Evolutionary conservation across 1,140 invertebrate species (phyloP), one percentile per base, ranked within the genome.

Genomic region (Frieseomelitta varia): DNA sequence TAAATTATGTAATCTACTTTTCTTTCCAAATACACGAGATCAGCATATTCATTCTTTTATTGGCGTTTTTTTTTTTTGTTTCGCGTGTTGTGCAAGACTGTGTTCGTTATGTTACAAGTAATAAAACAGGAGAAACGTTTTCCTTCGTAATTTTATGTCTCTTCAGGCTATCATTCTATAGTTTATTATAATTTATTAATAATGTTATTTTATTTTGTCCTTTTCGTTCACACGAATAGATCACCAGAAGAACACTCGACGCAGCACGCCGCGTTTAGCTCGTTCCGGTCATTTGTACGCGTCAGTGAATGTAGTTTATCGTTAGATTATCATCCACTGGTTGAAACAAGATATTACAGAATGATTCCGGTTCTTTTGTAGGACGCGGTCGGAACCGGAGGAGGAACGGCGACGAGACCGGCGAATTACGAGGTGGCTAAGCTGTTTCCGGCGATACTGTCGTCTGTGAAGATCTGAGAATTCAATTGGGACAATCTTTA

Each of bases 371-470:
- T 87, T 81, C 51, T 89, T 90, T 93, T 91, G 78, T 89, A 93
- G 93, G 93, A 53, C 92, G 93, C 71, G 92, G 92, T 69, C 92
- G 93, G 75, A 91, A 90, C 87, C 87, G 92, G 68, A 90, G 92
- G 82, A 92, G 92, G 86, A 92, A 88, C 83, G 91, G 88, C 71
- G 89, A 92, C 84, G 92, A 93, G 78, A 84, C 82, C 65, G 91
- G 91, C 79, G 91, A 92, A 73, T 86, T 93, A 65, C 86, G 91
- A 91, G 87, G 84, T 79, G 88, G 91, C 34, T 92, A 92, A 88
- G 19, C 39, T 51, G 6, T n/a, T 81, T 84, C 72, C 58, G 24
- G 69, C 55, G 78, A 74, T 72, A 84, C 39, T 71, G 58, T n/a
- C 80, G 63, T 21, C 39, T 81, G 47, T 63, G 76, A 85, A 68